A percentile compares a stretch with the other conserved stretches of the same genome.
Evolutionary conservation across 2,888 invertebrate species (phyloP).

Genomic region (Lepidochitona cinerea): DNA sequence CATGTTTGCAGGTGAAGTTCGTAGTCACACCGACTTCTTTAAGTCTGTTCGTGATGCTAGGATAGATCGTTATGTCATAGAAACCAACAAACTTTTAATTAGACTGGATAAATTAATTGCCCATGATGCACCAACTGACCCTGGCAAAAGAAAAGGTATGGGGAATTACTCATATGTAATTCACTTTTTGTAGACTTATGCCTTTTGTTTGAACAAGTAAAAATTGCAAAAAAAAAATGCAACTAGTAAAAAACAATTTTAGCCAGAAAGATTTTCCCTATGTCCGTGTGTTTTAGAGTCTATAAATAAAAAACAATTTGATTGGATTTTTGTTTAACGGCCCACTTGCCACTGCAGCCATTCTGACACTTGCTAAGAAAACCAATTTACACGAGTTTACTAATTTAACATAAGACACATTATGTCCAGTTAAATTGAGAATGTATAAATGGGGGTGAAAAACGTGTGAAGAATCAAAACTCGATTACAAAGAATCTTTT

Average conservation of each 20-base stretch:
- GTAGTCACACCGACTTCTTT: slow-evolving; percentile 83
- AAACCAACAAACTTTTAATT: slow-evolving; percentile 96
- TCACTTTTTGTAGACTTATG: neutral
- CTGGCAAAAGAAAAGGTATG: slow-evolving; percentile 68
- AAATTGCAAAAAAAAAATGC: neutral
- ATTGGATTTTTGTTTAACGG: too few species aligned
- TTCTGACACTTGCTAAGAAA: too few species aligned
- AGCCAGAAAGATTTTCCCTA: too few species aligned
- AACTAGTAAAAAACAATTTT: neutral
- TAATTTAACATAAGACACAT: too few species aligned
- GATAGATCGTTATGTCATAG: slow-evolving; percentile 90
- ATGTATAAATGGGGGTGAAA: too few species aligned
- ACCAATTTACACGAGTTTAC: too few species aligned
- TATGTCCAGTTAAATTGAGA: neutral
- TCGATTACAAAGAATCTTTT: neutral
- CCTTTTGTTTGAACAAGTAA: too few species aligned
- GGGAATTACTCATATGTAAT: neutral
- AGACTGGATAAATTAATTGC: slow-evolving; percentile 88
- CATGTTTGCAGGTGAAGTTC: slow-evolving; percentile 73
- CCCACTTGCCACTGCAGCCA: too few species aligned
- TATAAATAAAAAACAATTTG: neutral
- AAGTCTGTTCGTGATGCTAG: slow-evolving; percentile 78
- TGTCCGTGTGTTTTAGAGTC: too few species aligned
- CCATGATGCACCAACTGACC: slow-evolving; percentile 79
- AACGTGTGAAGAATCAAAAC: too few species aligned